Conservation (phyloP, 2,797 vertebrate species). For the Cossypha polioptera region DNA sequence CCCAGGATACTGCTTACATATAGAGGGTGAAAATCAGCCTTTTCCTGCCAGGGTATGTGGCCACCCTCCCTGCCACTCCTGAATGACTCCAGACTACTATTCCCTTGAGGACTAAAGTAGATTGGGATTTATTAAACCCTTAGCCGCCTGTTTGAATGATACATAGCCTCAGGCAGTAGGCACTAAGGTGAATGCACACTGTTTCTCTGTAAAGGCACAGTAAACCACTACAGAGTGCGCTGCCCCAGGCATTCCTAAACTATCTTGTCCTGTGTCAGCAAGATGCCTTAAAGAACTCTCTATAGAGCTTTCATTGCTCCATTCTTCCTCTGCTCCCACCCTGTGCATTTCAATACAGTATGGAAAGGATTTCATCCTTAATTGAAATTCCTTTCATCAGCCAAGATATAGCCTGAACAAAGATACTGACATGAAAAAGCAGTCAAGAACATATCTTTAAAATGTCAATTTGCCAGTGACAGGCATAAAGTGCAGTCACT, state of each 20-base stretch:
- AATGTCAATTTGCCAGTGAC: slow-evolving; percentile 61
- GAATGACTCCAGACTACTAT: not conserved
- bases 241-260: slow-evolving; percentile 53
- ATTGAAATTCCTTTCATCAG: slow-evolving; percentile 72
- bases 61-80: not conserved
- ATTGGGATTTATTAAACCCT: slow-evolving; percentile 50
- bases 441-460: slow-evolving; percentile 61
- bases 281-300: slow-evolving; percentile 46
- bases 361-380: slow-evolving; percentile 48
- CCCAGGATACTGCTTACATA: not conserved
- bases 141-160: slow-evolving; percentile 9
- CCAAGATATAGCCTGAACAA: slow-evolving; percentile 63
- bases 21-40: not conserved
- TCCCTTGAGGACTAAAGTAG: not conserved
- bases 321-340: slow-evolving; percentile 27
- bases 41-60: not conserved
- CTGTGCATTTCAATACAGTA: slow-evolving; percentile 41
- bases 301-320: slow-evolving; percentile 9
- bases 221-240: slow-evolving; percentile 21
- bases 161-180: slow-evolving; percentile 9
- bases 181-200: slow-evolving; percentile 16
- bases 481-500: slow-evolving; percentile 54
- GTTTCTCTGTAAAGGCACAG: slow-evolving; percentile 37
- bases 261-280: slow-evolving; percentile 67
- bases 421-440: slow-evolving; percentile 62